A percentile compares a stretch with the other conserved stretches of the same genome.
Evolutionary conservation across 2,113 vertebrate genomes (phyloP).

Genomic region (Podarcis muralis): DNA sequence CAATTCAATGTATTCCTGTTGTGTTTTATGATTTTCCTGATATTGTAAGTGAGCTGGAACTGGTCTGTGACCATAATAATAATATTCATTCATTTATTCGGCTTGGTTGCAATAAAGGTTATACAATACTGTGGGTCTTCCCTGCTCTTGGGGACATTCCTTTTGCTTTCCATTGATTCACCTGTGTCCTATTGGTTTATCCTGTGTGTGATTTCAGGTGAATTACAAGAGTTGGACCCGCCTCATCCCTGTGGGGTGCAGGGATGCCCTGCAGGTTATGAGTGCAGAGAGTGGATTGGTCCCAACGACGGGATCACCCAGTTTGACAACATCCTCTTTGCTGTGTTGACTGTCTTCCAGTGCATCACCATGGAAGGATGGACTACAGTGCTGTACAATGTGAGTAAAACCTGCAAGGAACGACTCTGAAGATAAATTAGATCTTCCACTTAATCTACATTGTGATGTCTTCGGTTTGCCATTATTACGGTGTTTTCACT

Average conservation of each 20-base stretch:
- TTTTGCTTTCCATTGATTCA: conserved; percentile 12
- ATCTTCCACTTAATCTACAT: background rate
- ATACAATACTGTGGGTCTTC: too few relatives aligned
- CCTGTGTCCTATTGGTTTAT: background rate
- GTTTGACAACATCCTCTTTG: conserved; percentile 99
- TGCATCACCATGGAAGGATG: conserved; percentile 99
- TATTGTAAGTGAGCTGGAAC: too few relatives aligned
- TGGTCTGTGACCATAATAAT: too few relatives aligned
- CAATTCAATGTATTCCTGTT: too few relatives aligned
- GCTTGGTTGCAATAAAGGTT: background rate
- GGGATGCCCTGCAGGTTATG: conserved; percentile 85
- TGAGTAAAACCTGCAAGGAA: conserved; percentile 67
- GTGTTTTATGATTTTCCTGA: too few relatives aligned
- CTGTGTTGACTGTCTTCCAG: conserved; percentile 97
- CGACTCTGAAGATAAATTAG: background rate
- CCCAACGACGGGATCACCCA: conserved; percentile 98
- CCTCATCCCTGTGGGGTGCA: conserved; percentile 88
- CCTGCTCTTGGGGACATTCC: background rate
- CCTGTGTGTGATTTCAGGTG: conserved; percentile 64
- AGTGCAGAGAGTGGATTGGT: conserved; percentile 90
- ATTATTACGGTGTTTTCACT: background rate
- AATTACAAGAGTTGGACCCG: conserved; percentile 81
- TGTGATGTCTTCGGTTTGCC: too few relatives aligned
- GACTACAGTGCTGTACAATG: conserved; percentile 98
- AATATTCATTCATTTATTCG: too few relatives aligned